Percentiles rank a stretch among this genome's conserved stretches.
Evolutionary conservation across 1,140 invertebrate species (phyloP).

Genomic region (Apis florea): DNA sequence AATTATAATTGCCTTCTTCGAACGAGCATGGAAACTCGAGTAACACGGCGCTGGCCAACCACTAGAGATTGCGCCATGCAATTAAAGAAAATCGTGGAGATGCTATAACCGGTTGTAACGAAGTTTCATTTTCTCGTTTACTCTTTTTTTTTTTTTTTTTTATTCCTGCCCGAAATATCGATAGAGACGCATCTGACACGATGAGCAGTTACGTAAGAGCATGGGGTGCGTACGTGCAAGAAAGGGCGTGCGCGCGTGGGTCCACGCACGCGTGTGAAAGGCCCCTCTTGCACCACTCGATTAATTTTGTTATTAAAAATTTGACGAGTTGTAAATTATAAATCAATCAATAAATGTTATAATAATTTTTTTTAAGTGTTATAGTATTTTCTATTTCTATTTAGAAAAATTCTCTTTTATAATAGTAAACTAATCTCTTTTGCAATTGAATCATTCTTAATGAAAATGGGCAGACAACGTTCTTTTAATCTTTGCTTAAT

Average conservation of each 20-base stretch:
- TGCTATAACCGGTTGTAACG: slow-evolving; percentile 23
- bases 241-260: neutral
- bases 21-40: slow-evolving; percentile 13
- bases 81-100: slow-evolving; percentile 33
- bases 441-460: too few relatives aligned
- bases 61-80: slow-evolving; percentile 20
- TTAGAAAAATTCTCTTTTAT: too few relatives aligned
- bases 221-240: neutral
- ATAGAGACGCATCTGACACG: slow-evolving; percentile 45
- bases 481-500: too few relatives aligned
- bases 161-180: slow-evolving; percentile 47
- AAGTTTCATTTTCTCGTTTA: slow-evolving; percentile 33
- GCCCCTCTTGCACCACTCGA: neutral
- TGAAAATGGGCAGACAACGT: too few relatives aligned
- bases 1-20: neutral
- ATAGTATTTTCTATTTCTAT: too few relatives aligned
- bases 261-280: slow-evolving; percentile 17
- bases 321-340: too few relatives aligned
- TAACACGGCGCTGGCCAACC: neutral
- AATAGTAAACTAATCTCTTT: too few relatives aligned
- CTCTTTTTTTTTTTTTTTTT: slow-evolving; percentile 24
- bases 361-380: too few relatives aligned
- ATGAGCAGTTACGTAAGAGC: slow-evolving; percentile 67
- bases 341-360: too few relatives aligned
- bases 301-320: too few relatives aligned